These are phyloP conservation scores for Amazona vittata DNA, from an alignment of 2,113 vertebrate genomes.

Conservation along the genomic window DNA sequence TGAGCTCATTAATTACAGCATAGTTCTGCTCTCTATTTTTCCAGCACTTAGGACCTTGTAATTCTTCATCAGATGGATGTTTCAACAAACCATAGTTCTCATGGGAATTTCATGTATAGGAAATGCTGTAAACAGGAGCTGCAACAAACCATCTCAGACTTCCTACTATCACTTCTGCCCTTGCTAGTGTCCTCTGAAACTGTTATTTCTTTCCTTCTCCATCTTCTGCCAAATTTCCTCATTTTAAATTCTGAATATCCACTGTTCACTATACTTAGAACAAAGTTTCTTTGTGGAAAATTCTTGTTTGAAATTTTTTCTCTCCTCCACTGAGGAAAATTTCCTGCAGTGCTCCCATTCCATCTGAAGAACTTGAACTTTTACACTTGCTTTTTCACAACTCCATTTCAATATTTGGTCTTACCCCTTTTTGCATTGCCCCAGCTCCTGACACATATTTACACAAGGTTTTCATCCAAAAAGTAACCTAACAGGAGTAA, in stretches of 20 bases:
- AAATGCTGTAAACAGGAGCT: background rate
- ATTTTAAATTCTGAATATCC: background rate
- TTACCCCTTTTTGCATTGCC: background rate
- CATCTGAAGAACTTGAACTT: background rate
- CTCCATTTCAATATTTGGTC: background rate
- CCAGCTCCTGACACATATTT: background rate
- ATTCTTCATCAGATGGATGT: background rate
- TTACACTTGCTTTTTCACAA: background rate
- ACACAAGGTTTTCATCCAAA: background rate
- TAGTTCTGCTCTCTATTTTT: background rate
- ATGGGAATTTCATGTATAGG: background rate
- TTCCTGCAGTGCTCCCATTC: background rate
- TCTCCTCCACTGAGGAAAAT: background rate
- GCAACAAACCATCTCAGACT: background rate
- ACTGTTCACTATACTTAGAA: background rate
- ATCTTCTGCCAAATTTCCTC: background rate
- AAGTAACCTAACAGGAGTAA: background rate
- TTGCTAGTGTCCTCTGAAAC: background rate
- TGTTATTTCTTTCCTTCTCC: background rate
- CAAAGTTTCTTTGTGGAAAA: background rate
- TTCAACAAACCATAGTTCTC: background rate
- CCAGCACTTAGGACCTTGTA: background rate
- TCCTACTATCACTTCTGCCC: background rate
- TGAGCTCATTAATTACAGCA: rapidly evolving
- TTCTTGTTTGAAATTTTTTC: background rate